Conservation (phyloP, 2,888 invertebrate genomes). For the Dicycla oo region DNA sequence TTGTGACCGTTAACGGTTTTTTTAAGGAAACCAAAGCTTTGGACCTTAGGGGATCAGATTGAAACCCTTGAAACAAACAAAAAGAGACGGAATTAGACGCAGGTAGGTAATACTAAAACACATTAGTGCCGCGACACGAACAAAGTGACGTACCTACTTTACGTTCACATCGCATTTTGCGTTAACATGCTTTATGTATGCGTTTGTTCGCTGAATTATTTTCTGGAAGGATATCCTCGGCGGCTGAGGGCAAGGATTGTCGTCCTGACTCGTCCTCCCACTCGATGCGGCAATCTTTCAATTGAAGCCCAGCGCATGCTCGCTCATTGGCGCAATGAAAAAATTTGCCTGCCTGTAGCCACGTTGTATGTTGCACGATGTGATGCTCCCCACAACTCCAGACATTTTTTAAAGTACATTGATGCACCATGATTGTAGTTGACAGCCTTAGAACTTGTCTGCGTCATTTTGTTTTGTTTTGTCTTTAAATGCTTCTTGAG, state of each 20-base stretch:
- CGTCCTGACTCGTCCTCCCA: constrained; percentile 88
- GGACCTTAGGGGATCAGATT: not conserved
- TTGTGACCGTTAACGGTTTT: too few relatives aligned
- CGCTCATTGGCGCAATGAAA: constrained; percentile 89
- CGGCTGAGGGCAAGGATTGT: constrained; percentile 84
- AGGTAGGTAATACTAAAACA: not conserved
- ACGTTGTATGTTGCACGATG: constrained; percentile 56
- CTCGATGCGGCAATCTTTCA: constrained; percentile 86
- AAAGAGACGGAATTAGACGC: not conserved
- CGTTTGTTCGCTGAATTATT: constrained; percentile 75
- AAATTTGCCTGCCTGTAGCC: constrained; percentile 81
- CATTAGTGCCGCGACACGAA: not conserved
- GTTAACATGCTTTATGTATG: constrained; percentile 67
- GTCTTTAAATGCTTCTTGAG: constrained; percentile 3
- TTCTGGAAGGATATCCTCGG: constrained; percentile 90
- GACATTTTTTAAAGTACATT: constrained; percentile 36
- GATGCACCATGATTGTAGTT: constrained; percentile 42
- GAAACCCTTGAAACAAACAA: not conserved
- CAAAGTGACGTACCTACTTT: constrained; percentile 26
- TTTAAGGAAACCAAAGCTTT: too few relatives aligned
- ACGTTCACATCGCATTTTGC: constrained; percentile 34
- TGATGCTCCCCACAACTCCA: constrained; percentile 43
- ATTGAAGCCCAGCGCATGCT: constrained; percentile 85
- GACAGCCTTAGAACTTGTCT: constrained; percentile 31
- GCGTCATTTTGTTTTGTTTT: constrained; percentile 28